Evolutionary conservation across 1,140 invertebrate species (phyloP), one percentile per base, ranked within the genome.

Genomic region (Vanessa tameamea): DNA sequence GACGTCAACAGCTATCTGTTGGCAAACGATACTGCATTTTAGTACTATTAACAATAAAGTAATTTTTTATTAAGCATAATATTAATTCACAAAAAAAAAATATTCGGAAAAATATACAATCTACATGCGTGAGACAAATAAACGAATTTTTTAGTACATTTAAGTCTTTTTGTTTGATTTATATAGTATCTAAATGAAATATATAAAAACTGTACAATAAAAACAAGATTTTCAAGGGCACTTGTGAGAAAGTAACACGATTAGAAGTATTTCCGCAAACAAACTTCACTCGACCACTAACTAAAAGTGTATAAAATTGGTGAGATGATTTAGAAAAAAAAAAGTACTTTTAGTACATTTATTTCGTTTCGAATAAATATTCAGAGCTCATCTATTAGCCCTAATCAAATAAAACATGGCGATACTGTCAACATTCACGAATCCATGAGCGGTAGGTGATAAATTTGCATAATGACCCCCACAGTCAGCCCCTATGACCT

Each of bases 1-100:
- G 85, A 90, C 84, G 89, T 92, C 89, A 92, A 92, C 90, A 92
- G 88, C 90, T 85, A 84, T 79, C 87, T 92, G 85, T 66, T 69
- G 75, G 50, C 78, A 88, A 85, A 69, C 13, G 64, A 78, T 61
- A 71, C 57, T 59, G 15, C 51, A 77, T 12, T 37, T 78, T 69
- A 69, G 15, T 67, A 47, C 47, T 23, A 20, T 51, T 37, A 43
- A 26, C 51, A 70, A 14, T 53, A 53, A 43, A 64, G n/a, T 0
- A 23, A 65, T 20, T 43, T 20, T 26, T 8, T 31, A 57, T 23
- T 23, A 57, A 57, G 31, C 6, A 1, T 50, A n/a, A 53, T 16
- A 16, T 53, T 7, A 20, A 1, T 43, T 11, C 37, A 43, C 3
- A 43, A 43, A 3, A 43, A 43, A 43, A 43, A 43, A 43, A 43